Conservation (phyloP, 2,113 vertebrate species). For the Channa maculata region DNA sequence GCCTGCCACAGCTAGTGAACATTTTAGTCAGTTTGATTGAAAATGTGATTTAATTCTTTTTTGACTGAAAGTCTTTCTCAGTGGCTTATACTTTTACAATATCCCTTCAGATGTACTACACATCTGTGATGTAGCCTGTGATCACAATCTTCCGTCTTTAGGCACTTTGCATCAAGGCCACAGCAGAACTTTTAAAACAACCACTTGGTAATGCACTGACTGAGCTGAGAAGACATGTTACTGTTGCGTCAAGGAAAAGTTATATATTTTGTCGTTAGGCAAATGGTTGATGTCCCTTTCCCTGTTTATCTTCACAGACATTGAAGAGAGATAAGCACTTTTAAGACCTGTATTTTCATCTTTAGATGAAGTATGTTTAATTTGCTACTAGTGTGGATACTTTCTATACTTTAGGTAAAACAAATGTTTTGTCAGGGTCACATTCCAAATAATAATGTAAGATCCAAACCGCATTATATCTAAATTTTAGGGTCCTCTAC, state of each 20-base stretch:
- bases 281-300: not conserved
- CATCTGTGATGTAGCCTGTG: constrained; percentile 8
- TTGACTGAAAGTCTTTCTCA: constrained; percentile 20
- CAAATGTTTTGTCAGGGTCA: constrained; percentile 2
- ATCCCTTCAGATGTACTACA: not conserved
- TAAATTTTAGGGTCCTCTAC: constrained; percentile 12
- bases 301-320: constrained; percentile 20
- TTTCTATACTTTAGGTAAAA: constrained; percentile 22
- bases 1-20: constrained; percentile 26
- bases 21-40: not conserved
- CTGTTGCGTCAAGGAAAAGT: constrained; percentile 6
- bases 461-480: not conserved
- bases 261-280: constrained; percentile 16
- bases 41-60: not conserved
- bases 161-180: constrained; percentile 35
- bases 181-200: not conserved
- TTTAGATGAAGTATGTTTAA: constrained; percentile 26
- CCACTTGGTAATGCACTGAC: constrained; percentile 44
- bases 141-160: constrained; percentile 18
- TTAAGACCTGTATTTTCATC: constrained; percentile 10
- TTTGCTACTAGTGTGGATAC: constrained; percentile 4
- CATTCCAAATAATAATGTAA: not conserved
- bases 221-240: constrained; percentile 14
- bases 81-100: constrained; percentile 8
- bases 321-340: constrained; percentile 52